phyloP scores from a whole-genome alignment of 2,888 invertebrate species.

The Stenodera caucasica region DNA sequence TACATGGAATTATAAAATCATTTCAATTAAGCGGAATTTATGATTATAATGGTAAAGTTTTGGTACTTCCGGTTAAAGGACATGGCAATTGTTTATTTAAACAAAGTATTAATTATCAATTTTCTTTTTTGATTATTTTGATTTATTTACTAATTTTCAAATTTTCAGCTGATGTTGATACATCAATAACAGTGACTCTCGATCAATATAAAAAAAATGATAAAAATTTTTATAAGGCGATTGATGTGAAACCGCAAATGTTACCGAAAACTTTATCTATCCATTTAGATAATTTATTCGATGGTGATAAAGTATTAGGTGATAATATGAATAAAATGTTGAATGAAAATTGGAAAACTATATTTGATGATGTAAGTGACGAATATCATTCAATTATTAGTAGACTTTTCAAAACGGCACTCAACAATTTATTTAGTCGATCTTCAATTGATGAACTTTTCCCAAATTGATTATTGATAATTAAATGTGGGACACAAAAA shows the following conservation, averaged over 20 bases:
- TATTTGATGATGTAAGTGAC: conserved; percentile 32
- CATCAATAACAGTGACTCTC: background rate
- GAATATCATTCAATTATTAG: no score
- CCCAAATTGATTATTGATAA: no score
- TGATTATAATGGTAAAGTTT: background rate
- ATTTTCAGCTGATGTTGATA: background rate
- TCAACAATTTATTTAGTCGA: no score
- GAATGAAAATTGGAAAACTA: conserved; percentile 37
- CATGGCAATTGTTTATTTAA: background rate
- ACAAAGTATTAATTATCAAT: background rate
- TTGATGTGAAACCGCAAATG: background rate
- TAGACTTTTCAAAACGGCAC: no score
- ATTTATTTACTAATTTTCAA: background rate
- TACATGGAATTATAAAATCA: background rate
- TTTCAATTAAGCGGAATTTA: background rate
- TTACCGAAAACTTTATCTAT: background rate
- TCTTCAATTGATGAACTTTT: no score
- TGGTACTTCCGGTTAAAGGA: background rate
- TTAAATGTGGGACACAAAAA: no score
- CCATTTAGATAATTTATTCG: conserved; percentile 24
- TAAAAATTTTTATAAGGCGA: background rate
- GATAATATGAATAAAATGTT: conserved; percentile 29
- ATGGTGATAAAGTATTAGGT: conserved; percentile 19
- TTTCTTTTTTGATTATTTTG: no score
- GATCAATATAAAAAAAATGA: background rate